phyloP scores from a whole-genome alignment of 2,797 vertebrate genomes.

The Muscicapa comitata region DNA sequence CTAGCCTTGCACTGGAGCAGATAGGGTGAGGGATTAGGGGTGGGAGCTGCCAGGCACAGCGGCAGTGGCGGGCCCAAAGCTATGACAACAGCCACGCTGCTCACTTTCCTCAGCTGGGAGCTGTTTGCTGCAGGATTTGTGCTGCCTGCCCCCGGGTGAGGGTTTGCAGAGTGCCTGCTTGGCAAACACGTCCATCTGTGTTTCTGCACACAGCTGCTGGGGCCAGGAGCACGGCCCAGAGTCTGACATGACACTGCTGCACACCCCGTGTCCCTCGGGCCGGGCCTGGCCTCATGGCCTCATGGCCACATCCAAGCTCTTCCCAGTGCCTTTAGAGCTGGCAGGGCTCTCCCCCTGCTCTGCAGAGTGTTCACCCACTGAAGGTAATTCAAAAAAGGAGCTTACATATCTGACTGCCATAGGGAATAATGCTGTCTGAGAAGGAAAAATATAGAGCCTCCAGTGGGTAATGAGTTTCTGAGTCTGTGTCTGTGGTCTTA shows the following conservation, averaged over 20 bases:
- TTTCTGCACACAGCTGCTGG: background rate
- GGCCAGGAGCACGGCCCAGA: background rate
- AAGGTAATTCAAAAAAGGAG: background rate
- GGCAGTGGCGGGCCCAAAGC: background rate
- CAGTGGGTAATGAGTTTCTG: background rate
- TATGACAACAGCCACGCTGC: background rate
- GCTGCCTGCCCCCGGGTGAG: background rate
- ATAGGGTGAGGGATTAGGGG: background rate
- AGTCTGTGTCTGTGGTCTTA: background rate
- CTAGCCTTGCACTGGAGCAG: background rate
- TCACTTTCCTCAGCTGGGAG: slow-evolving; percentile 7
- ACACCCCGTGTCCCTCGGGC: accelerated
- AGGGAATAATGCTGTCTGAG: background rate
- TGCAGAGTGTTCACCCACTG: background rate
- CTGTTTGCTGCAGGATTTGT: background rate
- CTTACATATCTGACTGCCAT: background rate
- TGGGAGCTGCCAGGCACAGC: background rate
- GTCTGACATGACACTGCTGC: background rate
- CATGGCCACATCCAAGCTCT: background rate
- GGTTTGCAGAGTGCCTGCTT: background rate
- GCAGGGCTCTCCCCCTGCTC: background rate
- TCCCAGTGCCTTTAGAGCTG: background rate
- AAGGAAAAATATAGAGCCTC: background rate
- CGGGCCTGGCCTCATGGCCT: background rate
- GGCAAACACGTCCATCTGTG: background rate